Percentiles rank a stretch among this genome's conserved stretches.
Evolutionary conservation across 2,888 invertebrate species (phyloP).

Genomic region (Adelphocoris suturalis): DNA sequence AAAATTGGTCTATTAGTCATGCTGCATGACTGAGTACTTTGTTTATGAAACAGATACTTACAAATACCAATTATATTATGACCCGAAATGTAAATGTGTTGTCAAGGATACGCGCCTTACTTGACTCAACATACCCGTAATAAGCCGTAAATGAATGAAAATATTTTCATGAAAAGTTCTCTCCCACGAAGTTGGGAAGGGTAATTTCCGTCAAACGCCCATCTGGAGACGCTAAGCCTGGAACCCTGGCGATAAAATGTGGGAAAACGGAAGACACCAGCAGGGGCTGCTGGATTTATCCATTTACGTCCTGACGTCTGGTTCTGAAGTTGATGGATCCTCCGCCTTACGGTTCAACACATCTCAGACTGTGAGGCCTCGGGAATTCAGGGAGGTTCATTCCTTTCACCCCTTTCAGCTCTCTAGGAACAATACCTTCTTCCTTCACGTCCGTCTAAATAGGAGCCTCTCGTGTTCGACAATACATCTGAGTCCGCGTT

Average conservation of each 20-base stretch:
- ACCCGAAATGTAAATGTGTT: too few species aligned
- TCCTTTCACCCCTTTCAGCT: constrained; percentile 31
- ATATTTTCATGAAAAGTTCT: too few species aligned
- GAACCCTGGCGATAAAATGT: neutral
- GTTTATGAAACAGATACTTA: too few species aligned
- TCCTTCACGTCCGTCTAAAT: constrained; percentile 5
- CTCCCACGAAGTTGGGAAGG: too few species aligned
- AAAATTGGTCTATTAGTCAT: too few species aligned
- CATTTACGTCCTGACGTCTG: constrained; percentile 23
- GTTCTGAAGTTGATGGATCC: constrained; percentile 36
- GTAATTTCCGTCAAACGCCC: neutral
- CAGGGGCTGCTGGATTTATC: constrained; percentile 17
- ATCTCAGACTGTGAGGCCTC: neutral
- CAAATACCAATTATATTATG: too few species aligned
- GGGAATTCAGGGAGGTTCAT: constrained; percentile 7
- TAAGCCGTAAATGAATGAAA: too few species aligned
- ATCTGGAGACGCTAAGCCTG: neutral
- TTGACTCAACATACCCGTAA: too few species aligned
- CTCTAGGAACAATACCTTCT: neutral
- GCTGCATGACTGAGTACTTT: too few species aligned
- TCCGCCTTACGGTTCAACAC: constrained; percentile 29
- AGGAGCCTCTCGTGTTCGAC: constrained; percentile 8
- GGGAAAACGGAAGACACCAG: neutral
- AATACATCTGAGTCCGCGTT: neutral
- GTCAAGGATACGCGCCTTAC: too few species aligned